These are phyloP conservation scores for Acipenser transmontanus DNA, from an alignment of 2,797 vertebrate species.

Conservation along the genomic window DNA sequence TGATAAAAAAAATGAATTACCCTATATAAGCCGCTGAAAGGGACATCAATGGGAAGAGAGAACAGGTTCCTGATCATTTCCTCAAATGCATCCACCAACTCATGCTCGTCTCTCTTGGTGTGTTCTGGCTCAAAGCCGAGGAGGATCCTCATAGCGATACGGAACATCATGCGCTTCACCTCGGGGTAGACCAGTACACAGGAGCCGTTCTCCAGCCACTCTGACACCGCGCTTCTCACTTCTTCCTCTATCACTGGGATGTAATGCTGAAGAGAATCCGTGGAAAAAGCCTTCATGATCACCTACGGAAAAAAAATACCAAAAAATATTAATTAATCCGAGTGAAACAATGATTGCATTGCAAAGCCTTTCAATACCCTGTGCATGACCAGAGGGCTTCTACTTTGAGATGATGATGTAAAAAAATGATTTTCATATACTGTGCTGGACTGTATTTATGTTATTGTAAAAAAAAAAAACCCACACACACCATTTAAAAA, in stretches of 20 bases:
- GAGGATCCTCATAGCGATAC: conserved; percentile 90
- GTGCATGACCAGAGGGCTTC: too few relatives aligned
- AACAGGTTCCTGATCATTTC: conserved; percentile 97
- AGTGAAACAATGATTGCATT: too few relatives aligned
- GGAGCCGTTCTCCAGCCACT: conserved; percentile 66
- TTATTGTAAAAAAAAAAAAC: too few relatives aligned
- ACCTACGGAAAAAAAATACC: conserved; percentile 54
- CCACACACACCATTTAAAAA: too few relatives aligned
- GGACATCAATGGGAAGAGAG: conserved; percentile 89
- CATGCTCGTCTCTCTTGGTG: conserved; percentile 68
- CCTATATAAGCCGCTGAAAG: conserved; percentile 92
- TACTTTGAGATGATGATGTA: too few relatives aligned
- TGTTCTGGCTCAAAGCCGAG: conserved; percentile 78
- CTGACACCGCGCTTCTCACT: conserved; percentile 61
- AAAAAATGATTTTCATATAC: too few relatives aligned
- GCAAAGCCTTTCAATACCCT: too few relatives aligned
- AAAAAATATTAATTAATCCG: too few relatives aligned
- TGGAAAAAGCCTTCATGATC: conserved; percentile 87
- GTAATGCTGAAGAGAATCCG: conserved; percentile 84
- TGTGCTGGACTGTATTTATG: too few relatives aligned
- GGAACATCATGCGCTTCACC: conserved; percentile 95
- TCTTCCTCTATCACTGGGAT: conserved; percentile 87
- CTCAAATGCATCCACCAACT: conserved; percentile 89
- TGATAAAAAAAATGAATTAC: conserved; percentile 49
- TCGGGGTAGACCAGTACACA: conserved; percentile 88